phyloP scores from a whole-genome alignment of 2,888 invertebrate genomes.

The Marasmarcha lunaedactyla region DNA sequence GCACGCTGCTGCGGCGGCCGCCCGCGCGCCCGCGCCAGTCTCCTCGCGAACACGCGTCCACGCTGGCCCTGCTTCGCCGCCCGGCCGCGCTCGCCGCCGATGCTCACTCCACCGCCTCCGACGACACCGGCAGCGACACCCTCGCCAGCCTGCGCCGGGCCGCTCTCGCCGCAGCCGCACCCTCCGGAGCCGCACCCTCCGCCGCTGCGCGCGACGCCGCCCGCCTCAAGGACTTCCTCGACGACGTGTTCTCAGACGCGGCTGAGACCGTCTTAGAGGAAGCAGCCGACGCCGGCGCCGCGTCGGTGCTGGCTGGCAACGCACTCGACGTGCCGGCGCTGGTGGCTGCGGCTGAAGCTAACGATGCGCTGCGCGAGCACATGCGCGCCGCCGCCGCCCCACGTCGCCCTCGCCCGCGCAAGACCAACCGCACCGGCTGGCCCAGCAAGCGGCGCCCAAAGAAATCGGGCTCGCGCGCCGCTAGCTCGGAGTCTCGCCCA shows the following conservation, averaged over 20 bases:
- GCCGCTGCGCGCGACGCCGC: slow-evolving; percentile 44
- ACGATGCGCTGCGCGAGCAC: slow-evolving; percentile 50
- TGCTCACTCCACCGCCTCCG: slow-evolving; percentile 55
- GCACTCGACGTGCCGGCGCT: slow-evolving; percentile 53
- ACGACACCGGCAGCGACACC: slow-evolving; percentile 46
- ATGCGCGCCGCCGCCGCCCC: slow-evolving; percentile 32
- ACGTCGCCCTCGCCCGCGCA: slow-evolving; percentile 69
- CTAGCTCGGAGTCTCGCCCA: slow-evolving; percentile 31
- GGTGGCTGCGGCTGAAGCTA: slow-evolving; percentile 52
- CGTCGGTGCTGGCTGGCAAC: slow-evolving; percentile 37
- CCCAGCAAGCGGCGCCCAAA: slow-evolving; percentile 69
- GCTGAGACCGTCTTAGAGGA: slow-evolving; percentile 60
- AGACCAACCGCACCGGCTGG: slow-evolving; percentile 87
- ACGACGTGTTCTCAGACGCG: slow-evolving; percentile 53
- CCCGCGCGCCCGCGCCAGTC: slow-evolving; percentile 80
- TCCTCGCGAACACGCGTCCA: slow-evolving; percentile 89
- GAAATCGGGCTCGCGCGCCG: slow-evolving; percentile 37
- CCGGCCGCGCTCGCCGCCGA: slow-evolving; percentile 56
- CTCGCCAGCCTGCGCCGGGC: slow-evolving; percentile 20
- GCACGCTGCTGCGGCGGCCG: slow-evolving; percentile 38
- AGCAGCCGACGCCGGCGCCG: slow-evolving; percentile 38
- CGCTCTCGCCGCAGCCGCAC: slow-evolving; percentile 34
- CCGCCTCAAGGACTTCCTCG: slow-evolving; percentile 49
- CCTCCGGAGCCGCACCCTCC: slow-evolving; percentile 13
- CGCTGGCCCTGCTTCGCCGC: slow-evolving; percentile 76